Evolutionary conservation across 2,888 invertebrate species (phyloP), one percentile per base, ranked within the genome.

Genomic region (Parthenolecanium corni): DNA sequence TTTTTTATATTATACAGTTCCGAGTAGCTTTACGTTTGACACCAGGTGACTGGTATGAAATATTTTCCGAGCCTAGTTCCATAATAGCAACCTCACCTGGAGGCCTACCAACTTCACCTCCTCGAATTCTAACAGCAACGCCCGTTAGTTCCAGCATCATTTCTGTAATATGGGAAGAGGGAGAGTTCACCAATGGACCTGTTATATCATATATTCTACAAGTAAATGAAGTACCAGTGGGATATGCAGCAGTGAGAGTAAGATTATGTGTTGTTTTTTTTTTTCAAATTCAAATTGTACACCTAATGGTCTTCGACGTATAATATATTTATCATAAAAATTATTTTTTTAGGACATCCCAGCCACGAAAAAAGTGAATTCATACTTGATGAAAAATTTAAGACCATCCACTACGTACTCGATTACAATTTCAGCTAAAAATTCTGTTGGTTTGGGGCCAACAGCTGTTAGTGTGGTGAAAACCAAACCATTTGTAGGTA

Each of bases 81-180:
- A 82, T 86, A 52, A 88, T 88, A 69, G 81, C 83, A 65, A 89
- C 89, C 0, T 74, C 82, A 44, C 80, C 86, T 4, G 80, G 79
- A 64, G 89, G 80, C 54, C 56, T 65, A 51, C 89, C 90, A 14
- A 78, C 83, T 67, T 92, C 87, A 0, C 80, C 85, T 23, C 88
- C 91, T 5, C 76, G 80, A 65, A 82, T 88, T 67, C 80, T 88
- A 68, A 80, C 84, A 68, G 84, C 86, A 20, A 82, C 86, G 64
- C 82, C 90, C 3, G 81, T 90, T 62, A 90, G 92, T 74, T 81
- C 86, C 56, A 82, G 83, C 68, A 82, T 90, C 68, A 84, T 93
- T 66, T 88, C 89, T 67, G 82, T 94, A 65, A 86, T 86, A 69
- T 94, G 93, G 93, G 83, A 84, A 73, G 85, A 89, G 16, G 92